Conservation (phyloP, 2,113 vertebrate species). For the Serilophus lunatus region DNA sequence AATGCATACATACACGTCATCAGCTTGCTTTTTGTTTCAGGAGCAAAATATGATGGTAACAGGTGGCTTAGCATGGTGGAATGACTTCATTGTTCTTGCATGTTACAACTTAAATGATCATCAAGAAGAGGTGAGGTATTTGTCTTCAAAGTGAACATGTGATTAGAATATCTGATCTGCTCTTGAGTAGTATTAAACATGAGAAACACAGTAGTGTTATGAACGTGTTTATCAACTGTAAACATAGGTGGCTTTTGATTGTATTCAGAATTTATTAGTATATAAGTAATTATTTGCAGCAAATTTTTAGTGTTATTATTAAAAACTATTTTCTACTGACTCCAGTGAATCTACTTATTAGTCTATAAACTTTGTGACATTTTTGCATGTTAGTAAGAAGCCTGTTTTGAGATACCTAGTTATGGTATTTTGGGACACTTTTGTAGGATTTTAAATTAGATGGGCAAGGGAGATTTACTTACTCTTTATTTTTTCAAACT, state of each 20-base stretch:
- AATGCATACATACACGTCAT: not conserved
- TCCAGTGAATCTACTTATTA: not conserved
- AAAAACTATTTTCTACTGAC: not conserved
- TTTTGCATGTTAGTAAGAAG: not conserved
- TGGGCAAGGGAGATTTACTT: not conserved
- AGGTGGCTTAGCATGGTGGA: slow-evolving; percentile 97
- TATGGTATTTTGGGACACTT: not conserved
- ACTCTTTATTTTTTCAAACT: not conserved
- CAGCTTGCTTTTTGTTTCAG: slow-evolving; percentile 70
- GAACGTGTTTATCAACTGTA: not conserved
- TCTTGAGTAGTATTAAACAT: not conserved
- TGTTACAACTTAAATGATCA: slow-evolving; percentile 94
- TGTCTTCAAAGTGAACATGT: not conserved
- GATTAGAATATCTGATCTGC: not conserved
- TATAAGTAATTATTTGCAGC: not conserved
- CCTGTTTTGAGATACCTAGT: not conserved
- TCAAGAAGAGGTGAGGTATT: slow-evolving; percentile 88
- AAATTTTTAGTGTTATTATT: not conserved
- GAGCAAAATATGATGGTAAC: slow-evolving; percentile 98
- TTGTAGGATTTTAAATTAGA: not conserved
- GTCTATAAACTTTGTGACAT: not conserved
- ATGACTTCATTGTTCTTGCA: slow-evolving; percentile 93
- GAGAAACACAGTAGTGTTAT: not conserved
- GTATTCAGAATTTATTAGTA: not conserved
- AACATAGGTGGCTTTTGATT: not conserved